Conservation (phyloP, 2,113 vertebrate species). For the Hippolais icterina region DNA sequence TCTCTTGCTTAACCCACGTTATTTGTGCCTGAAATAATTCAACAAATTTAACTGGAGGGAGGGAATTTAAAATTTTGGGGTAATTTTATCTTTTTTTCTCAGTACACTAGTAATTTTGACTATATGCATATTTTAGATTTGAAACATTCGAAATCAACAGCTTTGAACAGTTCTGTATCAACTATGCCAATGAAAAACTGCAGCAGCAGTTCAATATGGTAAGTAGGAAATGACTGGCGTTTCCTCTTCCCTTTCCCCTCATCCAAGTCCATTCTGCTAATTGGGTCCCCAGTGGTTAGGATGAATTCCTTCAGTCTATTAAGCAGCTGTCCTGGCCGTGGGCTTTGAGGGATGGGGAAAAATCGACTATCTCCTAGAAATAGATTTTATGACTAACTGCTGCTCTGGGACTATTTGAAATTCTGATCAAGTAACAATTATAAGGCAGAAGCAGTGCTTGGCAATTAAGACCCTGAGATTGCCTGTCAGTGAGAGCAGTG, state of each 20-base stretch:
- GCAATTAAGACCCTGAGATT: background rate
- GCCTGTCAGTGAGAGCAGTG: background rate
- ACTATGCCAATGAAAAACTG: constrained; percentile 98
- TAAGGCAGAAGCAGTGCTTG: constrained; percentile 1
- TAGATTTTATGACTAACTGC: constrained; percentile 58
- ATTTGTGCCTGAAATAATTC: background rate
- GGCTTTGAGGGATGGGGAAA: constrained; percentile 7
- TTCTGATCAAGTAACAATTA: constrained; percentile 54
- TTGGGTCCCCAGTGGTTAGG: constrained; percentile 30
- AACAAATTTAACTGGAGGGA: background rate
- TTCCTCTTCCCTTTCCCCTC: constrained; percentile 41
- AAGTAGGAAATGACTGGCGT: constrained; percentile 70
- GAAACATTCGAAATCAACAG: constrained; percentile 99
- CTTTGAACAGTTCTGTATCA: constrained; percentile 99
- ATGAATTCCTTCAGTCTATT: constrained; percentile 50
- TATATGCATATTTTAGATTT: constrained; percentile 81
- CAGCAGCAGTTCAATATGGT: constrained; percentile 99
- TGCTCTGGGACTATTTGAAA: constrained; percentile 53
- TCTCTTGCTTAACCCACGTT: background rate
- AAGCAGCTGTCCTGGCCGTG: constrained; percentile 15
- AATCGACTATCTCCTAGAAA: constrained; percentile 32
- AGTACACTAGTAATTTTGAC: background rate
- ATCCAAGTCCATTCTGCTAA: constrained; percentile 26
- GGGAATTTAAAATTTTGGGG: background rate
- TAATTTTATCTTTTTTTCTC: background rate